phyloP scores from a whole-genome alignment of 2,113 vertebrate genomes.

The Mustelus asterias region DNA sequence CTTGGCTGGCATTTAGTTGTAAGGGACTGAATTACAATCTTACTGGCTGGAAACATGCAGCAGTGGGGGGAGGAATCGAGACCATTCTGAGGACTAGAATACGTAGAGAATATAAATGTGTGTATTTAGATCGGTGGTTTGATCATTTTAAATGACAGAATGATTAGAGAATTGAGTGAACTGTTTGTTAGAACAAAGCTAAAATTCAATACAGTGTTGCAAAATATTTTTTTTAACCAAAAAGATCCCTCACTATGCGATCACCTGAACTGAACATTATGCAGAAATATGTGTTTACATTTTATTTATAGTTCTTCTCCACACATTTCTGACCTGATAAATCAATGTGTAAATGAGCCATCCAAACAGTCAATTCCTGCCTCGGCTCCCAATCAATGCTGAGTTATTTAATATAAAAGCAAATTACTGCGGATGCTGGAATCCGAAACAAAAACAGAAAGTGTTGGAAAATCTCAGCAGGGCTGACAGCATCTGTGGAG shows the following conservation, averaged over 20 bases:
- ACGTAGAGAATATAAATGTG: neutral
- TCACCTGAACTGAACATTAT: neutral
- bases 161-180: neutral
- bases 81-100: neutral
- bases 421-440: too few species aligned
- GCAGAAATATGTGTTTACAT: neutral
- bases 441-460: too few species aligned
- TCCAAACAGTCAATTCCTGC: neutral
- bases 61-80: neutral
- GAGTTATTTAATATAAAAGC: too few species aligned
- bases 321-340: neutral
- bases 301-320: neutral
- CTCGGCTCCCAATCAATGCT: neutral
- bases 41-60: neutral
- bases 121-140: neutral
- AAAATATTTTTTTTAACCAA: neutral
- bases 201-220: neutral
- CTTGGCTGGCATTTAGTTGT: slow-evolving; percentile 4
- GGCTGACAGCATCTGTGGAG: too few species aligned
- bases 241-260: neutral
- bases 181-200: neutral
- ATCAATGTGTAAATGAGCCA: neutral
- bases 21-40: neutral
- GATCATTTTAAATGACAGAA: neutral
- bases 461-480: too few species aligned